Conservation (phyloP, 2,113 vertebrate genomes). For the Trematocara marginatum region DNA sequence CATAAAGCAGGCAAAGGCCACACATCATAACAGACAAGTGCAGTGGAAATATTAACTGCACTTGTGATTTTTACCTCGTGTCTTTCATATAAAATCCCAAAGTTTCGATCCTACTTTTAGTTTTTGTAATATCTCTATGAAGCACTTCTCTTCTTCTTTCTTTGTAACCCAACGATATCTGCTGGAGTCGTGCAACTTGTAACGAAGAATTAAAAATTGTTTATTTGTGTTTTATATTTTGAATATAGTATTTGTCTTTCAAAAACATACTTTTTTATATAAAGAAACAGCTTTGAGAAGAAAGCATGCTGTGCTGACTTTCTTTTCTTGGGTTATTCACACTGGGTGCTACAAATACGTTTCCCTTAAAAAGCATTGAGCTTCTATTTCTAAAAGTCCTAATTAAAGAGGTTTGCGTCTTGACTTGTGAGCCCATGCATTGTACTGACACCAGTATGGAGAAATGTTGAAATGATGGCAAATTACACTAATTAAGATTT, state of each 20-base stretch:
- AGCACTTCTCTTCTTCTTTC: not conserved
- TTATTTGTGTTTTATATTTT: not conserved
- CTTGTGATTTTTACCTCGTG: not conserved
- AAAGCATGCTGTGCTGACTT: not conserved
- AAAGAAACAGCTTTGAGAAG: not conserved
- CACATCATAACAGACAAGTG: not conserved
- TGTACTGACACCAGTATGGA: not conserved
- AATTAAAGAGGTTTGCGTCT: not conserved
- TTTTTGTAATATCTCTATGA: not conserved
- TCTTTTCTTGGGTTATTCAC: not conserved
- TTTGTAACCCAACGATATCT: not conserved
- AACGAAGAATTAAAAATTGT: not conserved
- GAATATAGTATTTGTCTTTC: not conserved
- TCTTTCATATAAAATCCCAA: not conserved
- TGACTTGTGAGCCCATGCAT: not conserved
- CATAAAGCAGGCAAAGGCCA: not conserved
- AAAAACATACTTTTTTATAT: not conserved
- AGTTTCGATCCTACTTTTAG: rapidly evolving
- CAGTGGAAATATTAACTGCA: not conserved
- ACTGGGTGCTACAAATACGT: rapidly evolving
- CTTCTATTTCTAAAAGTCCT: not conserved
- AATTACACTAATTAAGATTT: not conserved
- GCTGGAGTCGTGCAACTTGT: not conserved
- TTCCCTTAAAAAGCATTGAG: not conserved
- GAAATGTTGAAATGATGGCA: not conserved